Percentiles rank a stretch among this genome's conserved stretches.
phyloP scores from a whole-genome alignment of 2,113 vertebrate species.

The Stomatorhinus ivindoensis region DNA sequence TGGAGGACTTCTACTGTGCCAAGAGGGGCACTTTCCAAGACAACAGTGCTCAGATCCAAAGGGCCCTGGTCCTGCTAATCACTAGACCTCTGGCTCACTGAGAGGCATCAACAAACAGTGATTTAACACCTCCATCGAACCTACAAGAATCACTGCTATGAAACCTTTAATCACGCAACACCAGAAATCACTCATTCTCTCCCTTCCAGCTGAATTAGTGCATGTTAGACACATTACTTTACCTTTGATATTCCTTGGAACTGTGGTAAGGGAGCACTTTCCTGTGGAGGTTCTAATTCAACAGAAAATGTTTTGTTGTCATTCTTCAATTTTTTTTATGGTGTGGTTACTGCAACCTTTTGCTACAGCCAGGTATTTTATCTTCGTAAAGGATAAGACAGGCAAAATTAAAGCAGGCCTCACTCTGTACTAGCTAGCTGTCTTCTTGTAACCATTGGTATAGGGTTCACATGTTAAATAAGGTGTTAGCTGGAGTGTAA shows the following conservation, averaged over 20 bases:
- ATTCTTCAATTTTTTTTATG: neutral
- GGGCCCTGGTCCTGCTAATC: neutral
- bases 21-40: neutral
- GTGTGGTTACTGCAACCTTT: neutral
- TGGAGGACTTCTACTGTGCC: neutral
- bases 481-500: neutral
- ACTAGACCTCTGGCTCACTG: neutral
- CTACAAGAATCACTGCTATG: neutral
- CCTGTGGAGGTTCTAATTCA: constrained; percentile 16
- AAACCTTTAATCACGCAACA: neutral
- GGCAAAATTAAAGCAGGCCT: neutral
- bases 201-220: constrained; percentile 5
- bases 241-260: constrained; percentile 13
- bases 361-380: neutral
- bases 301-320: constrained; percentile 21
- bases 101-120: neutral
- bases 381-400: neutral
- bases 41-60: neutral
- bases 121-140: constrained; percentile 1
- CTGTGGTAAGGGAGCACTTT: constrained; percentile 10
- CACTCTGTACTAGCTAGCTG: neutral
- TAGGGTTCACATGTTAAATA: neutral
- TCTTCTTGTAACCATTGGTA: neutral
- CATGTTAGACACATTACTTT: neutral
- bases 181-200: neutral